Evolutionary conservation across 1,140 invertebrate genomes (phyloP), one percentile per base, ranked within the genome.

Genomic region (Grapholita molesta): DNA sequence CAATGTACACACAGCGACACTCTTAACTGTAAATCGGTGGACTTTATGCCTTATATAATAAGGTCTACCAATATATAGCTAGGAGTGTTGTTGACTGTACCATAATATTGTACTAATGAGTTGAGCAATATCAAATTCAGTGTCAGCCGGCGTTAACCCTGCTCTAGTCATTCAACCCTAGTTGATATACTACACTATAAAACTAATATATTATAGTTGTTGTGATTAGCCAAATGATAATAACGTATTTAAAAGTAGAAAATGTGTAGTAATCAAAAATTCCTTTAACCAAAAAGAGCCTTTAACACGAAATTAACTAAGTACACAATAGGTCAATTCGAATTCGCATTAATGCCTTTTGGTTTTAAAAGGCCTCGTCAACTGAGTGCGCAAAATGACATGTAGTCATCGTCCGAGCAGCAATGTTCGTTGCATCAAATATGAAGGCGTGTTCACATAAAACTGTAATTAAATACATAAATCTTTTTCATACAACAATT

Each of bases 121-220:
- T n/a, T n/a, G n/a, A n/a, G n/a, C n/a, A n/a, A n/a, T n/a, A n/a
- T n/a, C n/a, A n/a, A n/a, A n/a, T 21, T 48, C 42, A 48, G 35
- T 48, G 18, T 48, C 8, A 21, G n/a, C 18, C 42, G 15, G 42
- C 15, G 15, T 48, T 48, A 48, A 48, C 15, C 42, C 42, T 48
- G 42, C 42, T 48, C 42, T 48, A 48, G 42, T 48, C 42, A 48
- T 48, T 48, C 42, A 48, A 48, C 42, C 42, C 42, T 48, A 48
- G 2, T 18, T 48, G n/a, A 18, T 48, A 48, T 48, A 21, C 18
- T 48, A 48, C 5, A 48, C 21, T 48, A 48, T n/a, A 21, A 48
- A 48, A 48, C 42, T 3, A 48, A 48, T 48, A 48, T 48, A 21
- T 48, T 48, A 48, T 48, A 12, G 18, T 48, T 1, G 42, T 8